Percentiles rank a stretch among this genome's conserved stretches.
phyloP scores from a whole-genome alignment of 2,888 invertebrate genomes.

The Eupithecia exiguata region DNA sequence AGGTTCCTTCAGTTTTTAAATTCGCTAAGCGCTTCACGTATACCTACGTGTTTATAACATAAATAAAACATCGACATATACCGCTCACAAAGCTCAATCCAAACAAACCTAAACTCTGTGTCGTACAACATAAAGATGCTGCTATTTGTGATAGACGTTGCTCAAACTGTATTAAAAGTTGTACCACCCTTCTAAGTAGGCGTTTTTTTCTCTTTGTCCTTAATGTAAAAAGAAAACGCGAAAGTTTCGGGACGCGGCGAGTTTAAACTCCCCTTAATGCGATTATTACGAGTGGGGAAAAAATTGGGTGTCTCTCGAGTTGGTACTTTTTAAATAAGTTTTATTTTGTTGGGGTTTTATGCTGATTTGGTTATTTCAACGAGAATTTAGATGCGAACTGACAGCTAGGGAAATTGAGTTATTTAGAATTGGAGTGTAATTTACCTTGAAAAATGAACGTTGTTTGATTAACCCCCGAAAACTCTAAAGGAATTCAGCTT shows the following conservation, averaged over 20 bases:
- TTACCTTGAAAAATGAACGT: slow-evolving; percentile 8
- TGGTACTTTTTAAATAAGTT: slow-evolving; percentile 41
- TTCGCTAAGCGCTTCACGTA: slow-evolving; percentile 72
- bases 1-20: slow-evolving; percentile 67
- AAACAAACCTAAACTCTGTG: slow-evolving; percentile 19
- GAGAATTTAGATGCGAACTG: slow-evolving; percentile 26
- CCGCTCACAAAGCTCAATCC: slow-evolving; percentile 13
- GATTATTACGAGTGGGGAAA: slow-evolving; percentile 81
- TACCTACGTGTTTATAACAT: slow-evolving; percentile 62
- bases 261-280: slow-evolving; percentile 79
- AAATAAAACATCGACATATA: slow-evolving; percentile 55
- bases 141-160: background rate
- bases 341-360: slow-evolving; percentile 43
- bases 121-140: slow-evolving; percentile 1
- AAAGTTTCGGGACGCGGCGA: slow-evolving; percentile 72
- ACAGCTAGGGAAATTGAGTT: slow-evolving; percentile 20
- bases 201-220: slow-evolving; percentile 72
- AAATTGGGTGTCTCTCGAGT: slow-evolving; percentile 51
- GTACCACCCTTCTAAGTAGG: slow-evolving; percentile 80
- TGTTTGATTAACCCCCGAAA: background rate
- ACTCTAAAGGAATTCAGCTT: background rate
- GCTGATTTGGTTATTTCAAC: slow-evolving; percentile 38
- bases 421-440: slow-evolving; percentile 13
- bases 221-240: slow-evolving; percentile 82
- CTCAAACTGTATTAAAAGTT: slow-evolving; percentile 74